Evolutionary conservation across 2,888 invertebrate genomes (phyloP), one percentile per base, ranked within the genome.

Genomic region (Fragum whitleyi): DNA sequence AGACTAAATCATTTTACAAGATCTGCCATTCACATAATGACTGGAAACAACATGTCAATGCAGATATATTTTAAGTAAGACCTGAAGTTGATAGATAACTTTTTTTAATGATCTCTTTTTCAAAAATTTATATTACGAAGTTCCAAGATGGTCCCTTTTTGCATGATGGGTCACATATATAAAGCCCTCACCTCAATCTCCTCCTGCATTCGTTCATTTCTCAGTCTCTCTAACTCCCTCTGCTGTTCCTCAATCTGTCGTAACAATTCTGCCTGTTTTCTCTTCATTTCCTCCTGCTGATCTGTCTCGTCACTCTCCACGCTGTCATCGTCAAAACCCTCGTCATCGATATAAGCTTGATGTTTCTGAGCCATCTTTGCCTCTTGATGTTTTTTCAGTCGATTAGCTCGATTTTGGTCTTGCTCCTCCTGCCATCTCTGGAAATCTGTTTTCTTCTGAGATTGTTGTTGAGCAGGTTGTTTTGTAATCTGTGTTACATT

Each of bases 361-460:
- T 62, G 62, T 62, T 69, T 62, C 29, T 53, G 39, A 14, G 47
- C 39, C 5, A 62, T 47, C 19, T 72, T 67, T n/a, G 71, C 59
- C 53, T 83, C 73, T 14, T 71, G 59, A 36, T 76, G 55, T 28
- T 68, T 76, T 47, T 65, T 71, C n/a, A 92, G 80, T 14, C 92
- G 70, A 28, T 89, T 87, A 29, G 85, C 87, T 29, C 89, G 73
- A 0, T 86, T 81, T 23, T 81, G 73, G 62, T 90, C 88, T 74
- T 92, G 92, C 47, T 92, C 91, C 71, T 81, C 57, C 77, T 91
- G 91, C 91, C 91, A 92, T 67, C 89, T 90, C 73, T 92, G 90
- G 71, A 91, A 92, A 71, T 92, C 67, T 16, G 51, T 72, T 23
- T 77, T 47, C 32, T 69, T 71, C 26, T 16, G 57, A 14, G 32